Percentiles rank a stretch among this genome's conserved stretches.
These are phyloP conservation scores for Hestina assimilis DNA, from an alignment of 1,140 invertebrate species.

Conservation along the genomic window DNA sequence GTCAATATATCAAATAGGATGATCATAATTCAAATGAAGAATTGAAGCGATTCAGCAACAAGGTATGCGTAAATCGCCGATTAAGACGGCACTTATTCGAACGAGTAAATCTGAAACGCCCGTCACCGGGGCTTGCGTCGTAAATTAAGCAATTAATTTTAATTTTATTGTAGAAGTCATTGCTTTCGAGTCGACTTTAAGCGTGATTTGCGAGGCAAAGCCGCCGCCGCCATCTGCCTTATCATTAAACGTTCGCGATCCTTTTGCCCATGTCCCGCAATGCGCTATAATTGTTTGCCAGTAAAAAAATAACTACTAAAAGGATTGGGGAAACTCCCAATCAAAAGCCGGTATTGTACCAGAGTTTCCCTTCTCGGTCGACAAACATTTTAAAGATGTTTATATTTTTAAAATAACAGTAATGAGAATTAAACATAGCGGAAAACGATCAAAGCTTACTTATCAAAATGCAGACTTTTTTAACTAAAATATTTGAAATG, in stretches of 20 bases:
- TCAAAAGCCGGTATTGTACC: slow-evolving; percentile 66
- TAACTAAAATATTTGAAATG: slow-evolving; percentile 10
- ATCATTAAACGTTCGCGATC: slow-evolving; percentile 64
- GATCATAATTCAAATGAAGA: slow-evolving; percentile 23
- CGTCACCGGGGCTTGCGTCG: slow-evolving; percentile 30
- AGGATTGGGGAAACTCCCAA: slow-evolving; percentile 43
- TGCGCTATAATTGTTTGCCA: slow-evolving; percentile 59
- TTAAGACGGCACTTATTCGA: slow-evolving; percentile 51
- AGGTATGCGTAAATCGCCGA: slow-evolving; percentile 39
- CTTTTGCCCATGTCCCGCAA: slow-evolving; percentile 44
- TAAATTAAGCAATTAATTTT: slow-evolving; percentile 61
- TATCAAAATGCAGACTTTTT: slow-evolving; percentile 7
- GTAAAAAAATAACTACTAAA: slow-evolving; percentile 56
- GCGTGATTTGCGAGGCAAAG: slow-evolving; percentile 59
- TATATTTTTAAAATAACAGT: slow-evolving; percentile 69
- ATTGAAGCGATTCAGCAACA: slow-evolving; percentile 19
- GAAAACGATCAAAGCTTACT: slow-evolving; percentile 48
- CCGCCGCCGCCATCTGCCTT: slow-evolving; percentile 49
- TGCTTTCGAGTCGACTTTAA: slow-evolving; percentile 57
- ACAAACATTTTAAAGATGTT: slow-evolving; percentile 33
- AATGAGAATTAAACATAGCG: slow-evolving; percentile 72
- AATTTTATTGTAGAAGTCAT: slow-evolving; percentile 59
- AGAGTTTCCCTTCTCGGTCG: slow-evolving; percentile 48
- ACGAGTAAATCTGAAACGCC: slow-evolving; percentile 46
- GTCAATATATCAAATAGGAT: slow-evolving; percentile 8